Percentiles rank a stretch among this genome's conserved stretches.
Evolutionary conservation across 2,113 vertebrate species (phyloP).

Genomic region (Willisornis vidua): DNA sequence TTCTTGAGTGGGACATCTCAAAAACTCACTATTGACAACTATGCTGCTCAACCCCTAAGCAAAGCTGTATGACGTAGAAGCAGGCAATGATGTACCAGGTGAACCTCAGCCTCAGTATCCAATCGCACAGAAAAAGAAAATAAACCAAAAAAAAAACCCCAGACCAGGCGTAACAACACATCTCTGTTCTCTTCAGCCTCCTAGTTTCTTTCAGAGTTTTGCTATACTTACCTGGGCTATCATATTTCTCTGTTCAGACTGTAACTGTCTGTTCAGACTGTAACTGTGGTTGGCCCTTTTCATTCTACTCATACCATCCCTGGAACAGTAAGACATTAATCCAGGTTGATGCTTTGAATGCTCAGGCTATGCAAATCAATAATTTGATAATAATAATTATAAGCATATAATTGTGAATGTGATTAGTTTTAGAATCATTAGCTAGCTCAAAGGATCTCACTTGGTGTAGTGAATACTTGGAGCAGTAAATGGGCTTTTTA

Average conservation of each 20-base stretch:
- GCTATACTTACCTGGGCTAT: not conserved
- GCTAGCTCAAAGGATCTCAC: not conserved
- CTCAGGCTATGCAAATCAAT: constrained; percentile 28
- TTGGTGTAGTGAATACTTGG: not conserved
- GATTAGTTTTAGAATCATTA: not conserved
- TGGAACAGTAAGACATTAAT: not conserved
- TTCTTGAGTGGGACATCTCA: not conserved
- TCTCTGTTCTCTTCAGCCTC: not conserved
- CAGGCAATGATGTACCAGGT: not conserved
- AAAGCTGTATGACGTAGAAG: not conserved
- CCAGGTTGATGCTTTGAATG: not conserved
- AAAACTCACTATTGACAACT: not conserved
- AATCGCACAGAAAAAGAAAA: not conserved
- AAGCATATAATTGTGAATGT: not conserved
- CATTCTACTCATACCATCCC: not conserved
- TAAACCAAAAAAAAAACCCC: not conserved
- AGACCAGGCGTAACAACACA: not conserved
- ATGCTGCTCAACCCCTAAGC: not conserved
- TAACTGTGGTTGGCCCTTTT: not conserved
- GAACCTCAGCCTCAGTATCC: not conserved
- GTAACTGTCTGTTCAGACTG: not conserved
- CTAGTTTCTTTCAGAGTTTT: not conserved
- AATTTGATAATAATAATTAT: constrained; percentile 25
- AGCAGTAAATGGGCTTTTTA: not conserved
- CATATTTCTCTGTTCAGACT: not conserved